These are phyloP conservation scores for Todus mexicanus DNA, from an alignment of 2,797 vertebrate species.

Conservation along the genomic window DNA sequence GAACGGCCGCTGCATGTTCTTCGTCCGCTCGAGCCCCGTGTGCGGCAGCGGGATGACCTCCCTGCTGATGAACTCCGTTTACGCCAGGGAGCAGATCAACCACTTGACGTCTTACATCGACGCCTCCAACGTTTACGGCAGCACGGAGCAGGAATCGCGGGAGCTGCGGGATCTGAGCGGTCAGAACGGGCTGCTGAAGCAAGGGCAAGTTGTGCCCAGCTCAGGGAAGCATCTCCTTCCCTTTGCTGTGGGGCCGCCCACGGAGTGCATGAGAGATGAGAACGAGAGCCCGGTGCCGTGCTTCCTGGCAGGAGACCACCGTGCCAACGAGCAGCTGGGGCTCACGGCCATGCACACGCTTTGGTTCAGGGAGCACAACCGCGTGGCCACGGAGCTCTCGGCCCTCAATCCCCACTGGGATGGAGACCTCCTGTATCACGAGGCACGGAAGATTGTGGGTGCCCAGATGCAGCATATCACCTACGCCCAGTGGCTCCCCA, in stretches of 20 bases:
- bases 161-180: constrained; percentile 61
- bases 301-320: constrained; percentile 74
- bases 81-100: constrained; percentile 74
- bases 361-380: constrained; percentile 77
- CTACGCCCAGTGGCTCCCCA: constrained; percentile 73
- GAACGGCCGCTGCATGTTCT: constrained; percentile 74
- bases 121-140: constrained; percentile 71
- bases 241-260: constrained; percentile 71
- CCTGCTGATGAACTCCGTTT: constrained; percentile 72
- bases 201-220: constrained; percentile 30
- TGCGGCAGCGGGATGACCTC: constrained; percentile 75
- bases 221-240: constrained; percentile 71
- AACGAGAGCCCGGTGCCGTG: constrained; percentile 69
- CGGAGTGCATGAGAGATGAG: constrained; percentile 74
- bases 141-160: constrained; percentile 63
- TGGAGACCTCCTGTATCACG: constrained; percentile 69
- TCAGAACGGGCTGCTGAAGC: constrained; percentile 55
- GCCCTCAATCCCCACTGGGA: constrained; percentile 75
- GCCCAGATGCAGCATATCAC: constrained; percentile 78
- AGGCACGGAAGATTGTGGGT: constrained; percentile 71
- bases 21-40: constrained; percentile 70
- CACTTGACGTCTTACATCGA: constrained; percentile 72
- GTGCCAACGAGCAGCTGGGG: constrained; percentile 74
- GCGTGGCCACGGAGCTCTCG: constrained; percentile 26
- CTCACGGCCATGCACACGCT: constrained; percentile 75